Conservation (phyloP, 2,113 vertebrate genomes). For the Bubo bubo region DNA sequence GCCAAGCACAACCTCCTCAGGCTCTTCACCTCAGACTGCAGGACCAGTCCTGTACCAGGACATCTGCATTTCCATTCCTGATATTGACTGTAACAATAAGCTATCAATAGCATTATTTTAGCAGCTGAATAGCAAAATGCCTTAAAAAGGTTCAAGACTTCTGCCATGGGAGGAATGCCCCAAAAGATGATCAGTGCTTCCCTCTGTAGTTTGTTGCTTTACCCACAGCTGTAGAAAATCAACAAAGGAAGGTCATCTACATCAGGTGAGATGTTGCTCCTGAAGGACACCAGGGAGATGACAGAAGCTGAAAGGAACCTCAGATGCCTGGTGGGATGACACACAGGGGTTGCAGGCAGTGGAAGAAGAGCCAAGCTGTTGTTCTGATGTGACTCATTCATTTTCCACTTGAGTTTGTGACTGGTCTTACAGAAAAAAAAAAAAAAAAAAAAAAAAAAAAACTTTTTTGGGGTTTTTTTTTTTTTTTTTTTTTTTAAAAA, state of each 20-base stretch:
- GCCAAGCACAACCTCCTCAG: not conserved
- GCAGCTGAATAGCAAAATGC: not conserved
- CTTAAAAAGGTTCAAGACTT: not conserved
- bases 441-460: not conserved
- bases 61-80: not conserved
- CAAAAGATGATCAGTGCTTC: not conserved
- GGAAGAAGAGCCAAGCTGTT: not conserved
- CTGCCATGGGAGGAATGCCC: not conserved
- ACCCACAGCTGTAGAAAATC: not conserved
- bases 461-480: not conserved
- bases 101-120: not conserved
- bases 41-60: not conserved
- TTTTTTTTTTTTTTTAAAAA: too few species aligned
- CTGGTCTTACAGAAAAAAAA: not conserved
- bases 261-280: not conserved
- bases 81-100: not conserved
- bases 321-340: not conserved
- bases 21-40: not conserved
- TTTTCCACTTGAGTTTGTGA: conserved; percentile 27
- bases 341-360: not conserved
- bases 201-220: not conserved
- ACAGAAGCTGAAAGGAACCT: not conserved
- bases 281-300: not conserved
- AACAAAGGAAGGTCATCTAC: not conserved
- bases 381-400: conserved; percentile 5